Percentiles rank a stretch among this genome's conserved stretches.
Evolutionary conservation across 2,113 vertebrate species (phyloP).

Genomic region (Eretmochelys imbricata): DNA sequence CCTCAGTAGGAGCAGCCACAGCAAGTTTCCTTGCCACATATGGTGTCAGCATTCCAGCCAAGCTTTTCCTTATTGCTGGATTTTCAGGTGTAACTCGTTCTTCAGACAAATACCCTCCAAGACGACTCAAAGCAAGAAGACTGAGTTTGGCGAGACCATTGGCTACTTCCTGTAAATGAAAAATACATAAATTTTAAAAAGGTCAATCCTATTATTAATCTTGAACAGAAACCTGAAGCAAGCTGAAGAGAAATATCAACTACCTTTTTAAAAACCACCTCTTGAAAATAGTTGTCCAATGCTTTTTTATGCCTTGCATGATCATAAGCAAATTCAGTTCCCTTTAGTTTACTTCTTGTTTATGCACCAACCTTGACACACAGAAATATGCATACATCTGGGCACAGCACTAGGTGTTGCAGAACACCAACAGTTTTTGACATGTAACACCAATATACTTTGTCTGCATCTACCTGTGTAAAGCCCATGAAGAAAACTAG

Average conservation of each 20-base stretch:
- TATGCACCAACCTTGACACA: not conserved
- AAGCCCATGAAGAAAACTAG: not conserved
- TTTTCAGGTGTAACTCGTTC: slow-evolving; percentile 92
- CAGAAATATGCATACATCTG: not conserved
- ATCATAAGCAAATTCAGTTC: not conserved
- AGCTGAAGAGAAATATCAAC: not conserved
- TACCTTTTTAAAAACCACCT: not conserved
- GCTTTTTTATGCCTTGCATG: not conserved
- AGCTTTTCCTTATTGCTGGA: slow-evolving; percentile 91
- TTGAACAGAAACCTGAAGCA: not conserved
- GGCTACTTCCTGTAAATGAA: slow-evolving; percentile 87
- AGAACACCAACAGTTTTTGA: not conserved
- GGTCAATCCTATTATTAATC: not conserved
- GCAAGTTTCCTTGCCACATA: slow-evolving; percentile 92
- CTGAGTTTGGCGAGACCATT: slow-evolving; percentile 95
- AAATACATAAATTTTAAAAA: not conserved
- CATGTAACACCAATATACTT: not conserved
- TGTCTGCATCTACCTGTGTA: not conserved
- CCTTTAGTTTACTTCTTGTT: not conserved
- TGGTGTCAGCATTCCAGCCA: slow-evolving; percentile 94
- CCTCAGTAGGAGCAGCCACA: slow-evolving; percentile 86
- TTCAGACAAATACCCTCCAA: slow-evolving; percentile 88
- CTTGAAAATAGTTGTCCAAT: not conserved
- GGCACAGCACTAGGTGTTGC: not conserved
- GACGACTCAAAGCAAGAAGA: slow-evolving; percentile 89